Conservation (phyloP, 2,113 vertebrate species). For the Cebus imitator region DNA sequence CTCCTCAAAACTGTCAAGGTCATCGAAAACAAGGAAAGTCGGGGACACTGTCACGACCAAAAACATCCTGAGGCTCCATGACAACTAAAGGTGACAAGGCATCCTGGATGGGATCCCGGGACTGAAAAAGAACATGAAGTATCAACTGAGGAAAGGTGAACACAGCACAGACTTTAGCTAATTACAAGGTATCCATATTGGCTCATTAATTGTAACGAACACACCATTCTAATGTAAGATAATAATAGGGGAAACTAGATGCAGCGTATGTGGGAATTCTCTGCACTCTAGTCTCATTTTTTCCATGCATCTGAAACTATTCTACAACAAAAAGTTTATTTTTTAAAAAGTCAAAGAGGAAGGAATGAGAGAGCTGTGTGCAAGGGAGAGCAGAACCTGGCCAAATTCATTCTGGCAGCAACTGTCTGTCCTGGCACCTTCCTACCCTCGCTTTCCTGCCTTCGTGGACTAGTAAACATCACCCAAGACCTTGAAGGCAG, state of each 20-base stretch:
- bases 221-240: not conserved
- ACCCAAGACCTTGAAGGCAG: not conserved
- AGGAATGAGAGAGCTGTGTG: not conserved
- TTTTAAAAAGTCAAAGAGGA: not conserved
- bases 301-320: not conserved
- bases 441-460: not conserved
- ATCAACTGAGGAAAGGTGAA: not conserved
- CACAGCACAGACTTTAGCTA: not conserved
- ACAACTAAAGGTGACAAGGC: not conserved
- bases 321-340: not conserved
- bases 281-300: not conserved
- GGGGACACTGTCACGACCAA: not conserved
- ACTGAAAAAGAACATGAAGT: not conserved
- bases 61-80: not conserved
- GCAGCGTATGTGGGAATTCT: not conserved
- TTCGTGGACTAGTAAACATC: not conserved
- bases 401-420: not conserved
- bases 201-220: not conserved
- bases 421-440: not conserved
- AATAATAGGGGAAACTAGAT: not conserved
- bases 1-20: not conserved
- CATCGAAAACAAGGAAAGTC: constrained; percentile 14
- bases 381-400: not conserved
- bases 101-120: not conserved
- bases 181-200: not conserved